Base-by-base conservation (phyloP, 92 coral and sea anemone species). In the Umimayanthus chanpuru region DNA sequence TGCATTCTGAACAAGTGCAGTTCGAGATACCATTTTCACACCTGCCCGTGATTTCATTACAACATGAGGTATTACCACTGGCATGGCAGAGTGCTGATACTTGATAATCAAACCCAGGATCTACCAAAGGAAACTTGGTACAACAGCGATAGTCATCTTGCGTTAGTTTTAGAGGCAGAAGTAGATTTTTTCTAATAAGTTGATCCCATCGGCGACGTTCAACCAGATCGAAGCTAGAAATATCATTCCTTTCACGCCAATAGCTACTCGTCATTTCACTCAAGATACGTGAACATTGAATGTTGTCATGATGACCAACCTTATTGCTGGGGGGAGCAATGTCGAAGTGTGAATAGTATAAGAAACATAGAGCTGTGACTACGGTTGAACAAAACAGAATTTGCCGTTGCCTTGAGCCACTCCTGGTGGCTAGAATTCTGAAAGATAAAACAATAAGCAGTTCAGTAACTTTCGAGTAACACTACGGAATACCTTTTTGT, bases 131-230 rank as follows among this genome's bases (percentile, higher is more conserved):
- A 55, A 83, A 88, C 81, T n/a, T 80, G 18, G 58, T 74, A 43
- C 95, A 93, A 36, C 95, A 90, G 12, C 87, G 86, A 77, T 80
- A 32, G 66, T 93, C 95, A 3, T 79, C 88, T 43, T 93, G 85
- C n/a, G 47, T 53, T 5, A 93, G 75, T 11, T 26, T 66, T 11
- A 43, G 64, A 23, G 95, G 95, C 5, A 90, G 82, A 2, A 93
- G 93, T 26, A 91, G 91, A 39, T 79, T 90, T 73, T 76, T 67
- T 65, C 95, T 83, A 3, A 93, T 86, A 38, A 89, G 21, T 1
- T 80, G 15, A 53, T 93, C 92, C 73, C 64, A 64, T 25, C 76
- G 61, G 21, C 10, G 41, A 26, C 95, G 76, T 43, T 66, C 85
- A 9, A 21, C n/a, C 43, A 44, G 66, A 65, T 87, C 90, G 55